Base-by-base conservation (phyloP, 2,797 vertebrate genomes). In the Eremophila alpestris region DNA sequence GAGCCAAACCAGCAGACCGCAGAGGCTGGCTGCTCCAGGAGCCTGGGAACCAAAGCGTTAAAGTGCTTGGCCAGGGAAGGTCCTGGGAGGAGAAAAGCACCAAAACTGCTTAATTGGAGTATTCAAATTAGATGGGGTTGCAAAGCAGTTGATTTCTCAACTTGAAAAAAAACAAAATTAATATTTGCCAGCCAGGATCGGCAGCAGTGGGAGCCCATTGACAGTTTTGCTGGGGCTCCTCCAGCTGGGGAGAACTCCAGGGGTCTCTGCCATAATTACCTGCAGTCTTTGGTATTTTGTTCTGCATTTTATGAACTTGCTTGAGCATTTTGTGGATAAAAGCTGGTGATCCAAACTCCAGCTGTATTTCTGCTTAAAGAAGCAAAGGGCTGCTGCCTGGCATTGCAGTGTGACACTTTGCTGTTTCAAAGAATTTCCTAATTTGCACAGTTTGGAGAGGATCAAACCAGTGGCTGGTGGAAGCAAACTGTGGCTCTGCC, bases 141-240 rank as follows among this genome's bases (percentile, higher is more conserved):
- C 54, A 91, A 83, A 93, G 56, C 38, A 49, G 89, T 63, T 89
- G 29, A 77, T 92, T 93, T 92, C 56, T 84, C 52, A 36, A 40
- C 59, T 83, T 85, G 64, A 74, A 89, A 43, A 70, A 71, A 76
- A 1, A 2, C 20, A 48, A 74, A 59, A 38, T 38, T 59, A 59
- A 19, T 77, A 74, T 87, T 94, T 94, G 40, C 71, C 49, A 77
- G 82, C 17, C 60, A 64, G 38, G 48, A 80, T 49, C 26, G 67
- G 76, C 63, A 83, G 68, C 78, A 87, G 64, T 5, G 2, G 43
- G 52, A 79, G 63, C 34, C 11, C 58, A 67, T 40, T 0, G 9
- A 67, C 63, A 79, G 43, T 34, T 79, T 58, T 9, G 4, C 63
- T 79, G 43, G 52, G 52, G 52, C 23, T 67, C 29, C 63, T 79